These are phyloP conservation scores for Cataglyphis rosenhaueri DNA, from an alignment of 2,888 invertebrate genomes.

Conservation along the genomic window DNA sequence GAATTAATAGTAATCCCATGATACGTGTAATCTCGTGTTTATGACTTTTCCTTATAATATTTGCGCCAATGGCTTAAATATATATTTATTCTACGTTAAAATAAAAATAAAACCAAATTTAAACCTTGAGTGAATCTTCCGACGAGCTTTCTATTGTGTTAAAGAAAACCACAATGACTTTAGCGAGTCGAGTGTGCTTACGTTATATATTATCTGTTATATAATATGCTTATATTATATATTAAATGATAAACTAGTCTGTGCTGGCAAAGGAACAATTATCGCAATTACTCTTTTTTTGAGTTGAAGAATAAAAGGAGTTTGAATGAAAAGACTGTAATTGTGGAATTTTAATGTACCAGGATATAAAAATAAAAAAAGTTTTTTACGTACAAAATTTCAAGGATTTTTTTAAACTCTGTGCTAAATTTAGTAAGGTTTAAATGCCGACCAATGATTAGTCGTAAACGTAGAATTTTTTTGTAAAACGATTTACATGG, in stretches of 20 bases:
- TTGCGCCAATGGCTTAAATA: not conserved
- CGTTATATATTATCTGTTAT: too few species aligned
- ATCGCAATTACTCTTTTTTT: not conserved
- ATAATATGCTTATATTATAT: too few species aligned
- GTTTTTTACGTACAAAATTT: not conserved
- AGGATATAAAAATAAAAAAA: not conserved
- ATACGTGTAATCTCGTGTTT: not conserved
- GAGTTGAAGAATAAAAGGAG: not conserved
- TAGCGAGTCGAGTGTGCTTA: not conserved
- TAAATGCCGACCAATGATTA: not conserved
- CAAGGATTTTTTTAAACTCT: not conserved
- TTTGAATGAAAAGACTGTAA: not conserved
- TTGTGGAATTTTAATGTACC: not conserved
- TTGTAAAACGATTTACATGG: not conserved
- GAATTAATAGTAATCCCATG: conserved; percentile 20
- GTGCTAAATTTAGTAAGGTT: not conserved
- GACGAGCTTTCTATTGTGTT: not conserved
- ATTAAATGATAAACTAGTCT: not conserved
- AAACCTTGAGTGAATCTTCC: conserved; percentile 1
- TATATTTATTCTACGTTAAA: not conserved
- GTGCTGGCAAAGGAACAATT: not conserved
- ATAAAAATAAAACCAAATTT: not conserved
- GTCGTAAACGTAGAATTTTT: not conserved
- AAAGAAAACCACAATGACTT: not conserved
- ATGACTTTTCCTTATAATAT: not conserved